These are phyloP conservation scores for Mythimna impura DNA, from an alignment of 2,888 invertebrate species.

Conservation along the genomic window DNA sequence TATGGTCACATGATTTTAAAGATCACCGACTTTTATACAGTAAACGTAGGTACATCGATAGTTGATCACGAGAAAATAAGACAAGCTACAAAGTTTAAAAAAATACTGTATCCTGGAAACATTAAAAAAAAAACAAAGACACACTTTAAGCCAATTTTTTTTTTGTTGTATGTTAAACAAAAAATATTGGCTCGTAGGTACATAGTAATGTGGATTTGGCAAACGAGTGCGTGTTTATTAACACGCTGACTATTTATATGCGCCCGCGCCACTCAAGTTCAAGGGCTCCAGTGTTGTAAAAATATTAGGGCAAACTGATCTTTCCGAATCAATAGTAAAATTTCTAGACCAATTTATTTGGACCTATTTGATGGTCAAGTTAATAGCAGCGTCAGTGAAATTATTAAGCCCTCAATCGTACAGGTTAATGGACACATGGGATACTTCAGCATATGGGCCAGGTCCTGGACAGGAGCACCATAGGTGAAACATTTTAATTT, in stretches of 20 bases:
- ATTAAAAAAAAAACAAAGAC: slow-evolving; percentile 10
- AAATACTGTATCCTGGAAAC: neutral
- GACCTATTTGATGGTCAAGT: neutral
- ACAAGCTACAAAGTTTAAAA: neutral
- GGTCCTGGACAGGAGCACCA: too few relatives aligned
- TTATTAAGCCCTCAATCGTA: neutral
- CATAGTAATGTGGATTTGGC: slow-evolving; percentile 67
- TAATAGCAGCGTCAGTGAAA: neutral
- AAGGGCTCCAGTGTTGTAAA: slow-evolving; percentile 67
- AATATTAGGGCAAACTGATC: neutral
- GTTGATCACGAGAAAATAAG: slow-evolving; percentile 20
- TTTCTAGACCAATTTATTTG: neutral
- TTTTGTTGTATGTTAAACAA: slow-evolving; percentile 41
- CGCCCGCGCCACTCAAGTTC: slow-evolving; percentile 74
- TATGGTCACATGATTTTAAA: neutral
- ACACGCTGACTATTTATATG: slow-evolving; percentile 65
- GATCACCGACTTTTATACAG: neutral
- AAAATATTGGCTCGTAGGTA: slow-evolving; percentile 55
- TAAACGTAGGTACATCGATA: neutral
- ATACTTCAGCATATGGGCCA: too few relatives aligned
- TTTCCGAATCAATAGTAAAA: neutral
- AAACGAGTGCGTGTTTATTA: slow-evolving; percentile 67
- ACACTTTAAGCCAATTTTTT: slow-evolving; percentile 33
- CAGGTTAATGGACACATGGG: too few relatives aligned
- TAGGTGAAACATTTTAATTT: too few relatives aligned